Evolutionary conservation across 2,797 vertebrate genomes (phyloP), one percentile per base, ranked within the genome.

Genomic region (Pipistrellus nathusii): DNA sequence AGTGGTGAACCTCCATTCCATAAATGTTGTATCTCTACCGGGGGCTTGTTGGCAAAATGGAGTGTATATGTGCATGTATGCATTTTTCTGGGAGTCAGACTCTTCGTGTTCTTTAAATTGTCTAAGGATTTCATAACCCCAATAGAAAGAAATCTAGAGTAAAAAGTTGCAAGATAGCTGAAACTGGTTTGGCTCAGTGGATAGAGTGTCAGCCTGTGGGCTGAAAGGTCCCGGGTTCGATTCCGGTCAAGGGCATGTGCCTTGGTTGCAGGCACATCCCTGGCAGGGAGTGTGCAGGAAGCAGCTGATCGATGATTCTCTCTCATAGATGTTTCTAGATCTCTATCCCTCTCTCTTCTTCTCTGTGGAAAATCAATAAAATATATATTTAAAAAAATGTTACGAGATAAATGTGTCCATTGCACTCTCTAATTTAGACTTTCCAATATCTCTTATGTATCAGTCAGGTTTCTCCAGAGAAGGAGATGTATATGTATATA

Each of bases 401-500:
- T 85, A 90, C 8, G 80, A 71, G 48, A 68, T 84, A 30, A 72
- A 48, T 96, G 5, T 72, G 38, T 57, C 27, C 23, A 71, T 32
- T 51, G 27, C 80, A 20, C 21, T 72, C 51, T 48, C 11, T 59
- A 84, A 41, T 94, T 96, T 57, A 88, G 25, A 44, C 85, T 90
- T 95, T 71, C n/a, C 93, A 85, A n/a, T 13, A 93, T 80, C 46
- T 48, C 5, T 82, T 85, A 57, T 59, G 8, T 68, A 51, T 72
- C 25, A 46, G 51, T 41, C 27, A 85, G 75, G 23, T 15, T 72
- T 55, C 81, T 80, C 73, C 55, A 80, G 82, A 66, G n/a, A 85
- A 85, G 21, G 75, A 35, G 75, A 25, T 17, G 62, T 64, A 17
- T 64, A 15, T n/a, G 27, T 64, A 64, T 64, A n/a, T 32, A 75